Conservation (phyloP, 2,797 vertebrate genomes). For the Falco novaeseelandiae region DNA sequence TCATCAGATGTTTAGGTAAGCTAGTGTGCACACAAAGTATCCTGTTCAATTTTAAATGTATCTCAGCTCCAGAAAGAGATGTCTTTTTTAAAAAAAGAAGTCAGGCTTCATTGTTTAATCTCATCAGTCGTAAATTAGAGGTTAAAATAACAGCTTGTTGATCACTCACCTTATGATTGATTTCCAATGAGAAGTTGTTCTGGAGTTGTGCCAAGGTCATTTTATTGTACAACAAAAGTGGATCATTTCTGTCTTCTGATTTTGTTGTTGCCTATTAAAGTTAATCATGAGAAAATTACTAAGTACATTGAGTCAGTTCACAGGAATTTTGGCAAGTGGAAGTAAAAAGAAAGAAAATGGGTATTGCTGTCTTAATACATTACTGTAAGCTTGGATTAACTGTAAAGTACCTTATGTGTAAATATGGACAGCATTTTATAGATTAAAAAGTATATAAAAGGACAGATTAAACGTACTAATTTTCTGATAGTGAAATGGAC, state of each 20-base stretch:
- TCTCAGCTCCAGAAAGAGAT: neutral
- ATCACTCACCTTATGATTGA: slow-evolving; percentile 80
- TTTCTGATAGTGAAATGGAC: neutral
- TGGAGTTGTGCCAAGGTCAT: slow-evolving; percentile 88
- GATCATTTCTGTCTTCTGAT: slow-evolving; percentile 90
- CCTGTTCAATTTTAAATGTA: neutral
- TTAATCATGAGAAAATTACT: neutral
- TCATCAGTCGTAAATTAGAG: neutral
- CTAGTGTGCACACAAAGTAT: neutral
- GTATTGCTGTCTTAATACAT: neutral
- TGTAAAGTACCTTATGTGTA: neutral
- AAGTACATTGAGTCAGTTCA: neutral
- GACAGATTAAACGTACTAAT: neutral
- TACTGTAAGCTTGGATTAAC: neutral
- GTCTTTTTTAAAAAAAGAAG: neutral
- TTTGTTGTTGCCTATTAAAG: slow-evolving; percentile 87
- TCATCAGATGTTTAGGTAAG: neutral
- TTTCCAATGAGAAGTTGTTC: slow-evolving; percentile 85
- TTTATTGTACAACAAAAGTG: slow-evolving; percentile 92
- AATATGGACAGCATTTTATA: neutral
- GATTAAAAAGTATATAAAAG: neutral
- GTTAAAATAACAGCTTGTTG: neutral
- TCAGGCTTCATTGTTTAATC: neutral
- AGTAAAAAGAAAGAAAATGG: neutral
- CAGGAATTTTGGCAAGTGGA: neutral